Conservation (phyloP, 2,888 invertebrate species). For the Drosophila ezoana region DNA sequence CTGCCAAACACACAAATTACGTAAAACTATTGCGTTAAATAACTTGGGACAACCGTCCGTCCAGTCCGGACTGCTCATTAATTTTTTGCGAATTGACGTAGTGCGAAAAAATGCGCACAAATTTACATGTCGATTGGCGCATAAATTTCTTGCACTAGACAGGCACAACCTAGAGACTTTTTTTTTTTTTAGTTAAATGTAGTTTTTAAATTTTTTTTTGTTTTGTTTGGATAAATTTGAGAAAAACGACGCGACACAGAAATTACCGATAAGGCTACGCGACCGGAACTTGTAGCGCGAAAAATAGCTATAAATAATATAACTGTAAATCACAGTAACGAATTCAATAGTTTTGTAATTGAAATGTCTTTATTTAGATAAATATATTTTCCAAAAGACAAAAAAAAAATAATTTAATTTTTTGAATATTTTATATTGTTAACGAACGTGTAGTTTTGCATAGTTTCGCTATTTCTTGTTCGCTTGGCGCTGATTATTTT, state of each 20-base stretch:
- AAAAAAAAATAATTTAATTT: conserved; percentile 4
- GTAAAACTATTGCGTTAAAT: conserved; percentile 59
- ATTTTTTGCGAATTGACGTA: conserved; percentile 31
- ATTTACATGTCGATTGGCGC: conserved; percentile 46
- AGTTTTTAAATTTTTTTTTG: conserved; percentile 7
- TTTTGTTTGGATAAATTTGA: conserved; percentile 42
- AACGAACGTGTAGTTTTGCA: conserved; percentile 44
- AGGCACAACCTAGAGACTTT: conserved; percentile 48
- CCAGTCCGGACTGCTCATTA: conserved; percentile 16
- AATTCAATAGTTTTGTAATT: conserved; percentile 14
- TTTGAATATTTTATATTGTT: conserved; percentile 6
- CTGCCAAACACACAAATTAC: conserved; percentile 45
- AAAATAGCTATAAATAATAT: conserved; percentile 32
- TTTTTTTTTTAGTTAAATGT: conserved; percentile 10
- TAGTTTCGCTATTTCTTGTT: conserved; percentile 45
- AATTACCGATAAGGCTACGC: conserved; percentile 60
- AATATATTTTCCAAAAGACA: background rate
- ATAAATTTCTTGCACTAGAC: conserved; percentile 16
- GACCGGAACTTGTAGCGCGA: conserved; percentile 64
- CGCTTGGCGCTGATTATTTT: conserved; percentile 47
- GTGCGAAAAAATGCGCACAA: conserved; percentile 60
- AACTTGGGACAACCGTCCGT: conserved; percentile 36
- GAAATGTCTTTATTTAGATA: conserved; percentile 1
- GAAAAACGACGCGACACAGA: conserved; percentile 33
- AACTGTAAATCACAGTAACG: conserved; percentile 38